Percentiles rank a stretch among this genome's conserved stretches.
phyloP scores from a whole-genome alignment of 2,888 invertebrate species.

The Euspilapteryx auroguttella region DNA sequence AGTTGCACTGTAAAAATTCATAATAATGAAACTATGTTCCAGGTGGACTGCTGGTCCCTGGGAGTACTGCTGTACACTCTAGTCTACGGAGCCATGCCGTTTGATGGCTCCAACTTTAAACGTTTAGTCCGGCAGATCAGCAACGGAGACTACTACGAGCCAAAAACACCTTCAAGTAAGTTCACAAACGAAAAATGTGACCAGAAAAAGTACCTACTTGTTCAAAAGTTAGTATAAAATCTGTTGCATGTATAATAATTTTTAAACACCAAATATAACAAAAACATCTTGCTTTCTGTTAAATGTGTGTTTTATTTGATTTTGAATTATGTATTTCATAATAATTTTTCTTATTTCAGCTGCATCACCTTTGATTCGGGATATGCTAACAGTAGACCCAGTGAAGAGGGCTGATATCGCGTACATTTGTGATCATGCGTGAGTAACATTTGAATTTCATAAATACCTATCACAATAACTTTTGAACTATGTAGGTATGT shows the following conservation, averaged over 20 bases:
- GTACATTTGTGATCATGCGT: constrained; percentile 92
- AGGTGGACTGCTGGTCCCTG: constrained; percentile 87
- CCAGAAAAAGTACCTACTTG: too few species aligned
- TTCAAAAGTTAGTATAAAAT: too few species aligned
- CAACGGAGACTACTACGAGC: constrained; percentile 96
- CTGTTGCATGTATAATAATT: too few species aligned
- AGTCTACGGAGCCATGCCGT: constrained; percentile 99
- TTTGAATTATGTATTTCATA: too few species aligned
- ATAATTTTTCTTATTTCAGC: constrained; percentile 64
- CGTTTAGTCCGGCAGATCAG: constrained; percentile 95
- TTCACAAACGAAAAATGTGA: too few species aligned
- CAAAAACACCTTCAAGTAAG: constrained; percentile 88
- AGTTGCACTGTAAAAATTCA: too few species aligned
- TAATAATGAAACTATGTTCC: too few species aligned
- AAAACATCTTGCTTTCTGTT: too few species aligned
- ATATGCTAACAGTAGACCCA: constrained; percentile 93
- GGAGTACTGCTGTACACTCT: constrained; percentile 96
- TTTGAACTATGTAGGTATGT: too few species aligned
- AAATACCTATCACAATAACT: neutral
- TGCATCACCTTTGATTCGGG: constrained; percentile 91
- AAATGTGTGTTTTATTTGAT: too few species aligned
- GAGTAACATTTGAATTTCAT: constrained; percentile 15
- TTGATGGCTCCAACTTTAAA: constrained; percentile 98
- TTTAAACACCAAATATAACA: too few species aligned
- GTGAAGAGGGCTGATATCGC: constrained; percentile 87